Evolutionary conservation across 2,888 invertebrate species (phyloP), one percentile per base, ranked within the genome.

Genomic region (Drosophila mimica): DNA sequence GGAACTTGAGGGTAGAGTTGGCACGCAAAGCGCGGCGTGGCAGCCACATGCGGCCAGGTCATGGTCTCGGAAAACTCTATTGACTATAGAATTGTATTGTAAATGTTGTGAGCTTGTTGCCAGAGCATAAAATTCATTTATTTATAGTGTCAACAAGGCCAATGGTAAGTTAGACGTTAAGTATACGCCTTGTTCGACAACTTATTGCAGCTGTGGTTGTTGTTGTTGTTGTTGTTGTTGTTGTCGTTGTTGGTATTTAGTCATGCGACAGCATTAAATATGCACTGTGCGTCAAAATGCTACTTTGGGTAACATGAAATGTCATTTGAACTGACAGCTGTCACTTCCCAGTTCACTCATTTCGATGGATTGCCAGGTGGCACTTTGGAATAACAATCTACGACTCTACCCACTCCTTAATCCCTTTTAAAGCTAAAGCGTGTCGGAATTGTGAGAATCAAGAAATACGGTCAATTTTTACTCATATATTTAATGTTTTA

Each of bases 291-390:
- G 75, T 74, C 74, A 74, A 56, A 61, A 49, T 65, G n/a, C 64
- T 54, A 40, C 11, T 34, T 46, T 43, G 62, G 36, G 59, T 67
- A 72, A 69, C 69, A 72, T 51, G 54, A 76, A 73, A 75, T 83
- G 72, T 83, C 79, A 82, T 28, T 58, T 73, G 34, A 58, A 74
- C 52, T 71, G 85, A 80, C 89, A 85, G 68, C 83, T 82, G 85
- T 79, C 82, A 85, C 54, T n/a, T 69, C 30, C 36, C 63, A 51
- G 65, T 65, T 64, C 64, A 43, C 49, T 63, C 63, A 70, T 62
- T 70, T 52, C 46, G 52, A 64, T 62, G 56, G 30, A 28, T 38
- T n/a, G 11, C 25, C 67, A 75, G 62, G 38, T 69, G 78, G 17
- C 62, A 52, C 54, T 40, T 25, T 63, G 7, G 25, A 36, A 62